phyloP scores from a whole-genome alignment of 1,140 invertebrate species.

The Elymnias hypermnestra region DNA sequence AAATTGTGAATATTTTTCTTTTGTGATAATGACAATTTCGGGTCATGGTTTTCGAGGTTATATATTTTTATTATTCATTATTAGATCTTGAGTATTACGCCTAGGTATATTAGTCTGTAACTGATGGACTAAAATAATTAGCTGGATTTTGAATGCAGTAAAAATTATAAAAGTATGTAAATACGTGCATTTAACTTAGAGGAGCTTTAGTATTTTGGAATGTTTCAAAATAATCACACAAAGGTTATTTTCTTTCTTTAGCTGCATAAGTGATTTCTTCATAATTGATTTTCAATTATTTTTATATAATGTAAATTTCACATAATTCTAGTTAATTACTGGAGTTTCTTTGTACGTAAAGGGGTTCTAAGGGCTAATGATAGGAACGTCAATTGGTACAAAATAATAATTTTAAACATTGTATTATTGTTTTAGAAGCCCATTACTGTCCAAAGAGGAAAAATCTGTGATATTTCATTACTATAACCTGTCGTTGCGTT shows the following conservation, averaged over 20 bases:
- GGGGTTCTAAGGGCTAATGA: slow-evolving; percentile 57
- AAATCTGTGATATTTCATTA: slow-evolving; percentile 77
- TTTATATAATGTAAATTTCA: slow-evolving; percentile 57
- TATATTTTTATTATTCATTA: slow-evolving; percentile 65
- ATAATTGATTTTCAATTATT: slow-evolving; percentile 59
- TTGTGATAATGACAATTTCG: slow-evolving; percentile 67
- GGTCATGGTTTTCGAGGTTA: slow-evolving; percentile 64
- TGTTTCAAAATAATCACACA: slow-evolving; percentile 53
- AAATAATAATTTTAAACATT: slow-evolving; percentile 50
- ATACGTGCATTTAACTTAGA: slow-evolving; percentile 69
- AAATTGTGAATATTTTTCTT: slow-evolving; percentile 75
- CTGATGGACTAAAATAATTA: slow-evolving; percentile 45
- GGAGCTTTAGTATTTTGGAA: slow-evolving; percentile 58
- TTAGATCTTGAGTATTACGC: slow-evolving; percentile 68
- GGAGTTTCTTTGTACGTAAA: slow-evolving; percentile 69
- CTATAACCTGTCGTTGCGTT: slow-evolving; percentile 74
- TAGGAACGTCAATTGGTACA: slow-evolving; percentile 58
- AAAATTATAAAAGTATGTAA: slow-evolving; percentile 55
- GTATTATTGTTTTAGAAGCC: slow-evolving; percentile 52
- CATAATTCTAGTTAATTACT: slow-evolving; percentile 58
- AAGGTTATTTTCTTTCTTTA: slow-evolving; percentile 60
- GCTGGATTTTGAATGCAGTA: slow-evolving; percentile 46
- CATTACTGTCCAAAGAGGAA: slow-evolving; percentile 76
- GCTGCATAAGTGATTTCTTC: slow-evolving; percentile 61
- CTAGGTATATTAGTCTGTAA: slow-evolving; percentile 54